Conservation (phyloP, 2,797 vertebrate genomes). For the Hydrolagus colliei region DNA sequence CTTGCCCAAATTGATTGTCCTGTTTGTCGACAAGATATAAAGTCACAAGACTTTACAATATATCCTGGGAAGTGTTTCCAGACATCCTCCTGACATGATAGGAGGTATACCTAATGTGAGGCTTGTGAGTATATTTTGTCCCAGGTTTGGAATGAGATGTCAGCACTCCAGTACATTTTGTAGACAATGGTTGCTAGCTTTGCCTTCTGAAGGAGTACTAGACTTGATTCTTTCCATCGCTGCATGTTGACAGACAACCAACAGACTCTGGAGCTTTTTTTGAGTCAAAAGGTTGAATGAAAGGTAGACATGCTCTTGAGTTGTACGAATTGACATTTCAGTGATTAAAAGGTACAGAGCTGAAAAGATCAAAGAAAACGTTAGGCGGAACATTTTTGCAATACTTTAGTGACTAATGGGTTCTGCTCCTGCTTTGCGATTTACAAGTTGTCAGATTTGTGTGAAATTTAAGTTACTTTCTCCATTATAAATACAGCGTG, state of each 20-base stretch:
- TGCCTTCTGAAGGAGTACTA: slow-evolving; percentile 26
- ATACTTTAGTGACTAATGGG: slow-evolving; percentile 45
- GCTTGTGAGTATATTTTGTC: slow-evolving; percentile 38
- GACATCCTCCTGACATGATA: no score
- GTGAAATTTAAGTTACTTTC: slow-evolving; percentile 17
- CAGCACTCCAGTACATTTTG: slow-evolving; percentile 32
- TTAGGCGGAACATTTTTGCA: slow-evolving; percentile 57
- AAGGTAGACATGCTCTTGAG: slow-evolving; percentile 46
- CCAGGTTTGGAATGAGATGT: slow-evolving; percentile 39
- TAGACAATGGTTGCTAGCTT: slow-evolving; percentile 10
- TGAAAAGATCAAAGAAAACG: slow-evolving; percentile 45
- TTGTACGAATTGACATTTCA: slow-evolving; percentile 39
- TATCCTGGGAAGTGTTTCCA: no score
- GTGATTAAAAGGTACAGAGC: slow-evolving; percentile 62
- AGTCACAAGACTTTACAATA: no score
- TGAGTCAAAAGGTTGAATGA: slow-evolving; percentile 48
- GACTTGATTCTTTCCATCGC: slow-evolving; percentile 5
- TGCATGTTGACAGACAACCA: slow-evolving; percentile 37
- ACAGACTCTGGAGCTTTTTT: slow-evolving; percentile 18
- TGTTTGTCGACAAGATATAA: no score
- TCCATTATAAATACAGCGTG: not conserved
- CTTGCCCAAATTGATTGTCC: no score
- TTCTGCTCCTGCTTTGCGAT: slow-evolving; percentile 7
- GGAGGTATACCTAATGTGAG: no score
- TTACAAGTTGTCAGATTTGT: not conserved